Evolutionary conservation across 2,113 vertebrate genomes (phyloP).

Genomic region (Petromus typicus): DNA sequence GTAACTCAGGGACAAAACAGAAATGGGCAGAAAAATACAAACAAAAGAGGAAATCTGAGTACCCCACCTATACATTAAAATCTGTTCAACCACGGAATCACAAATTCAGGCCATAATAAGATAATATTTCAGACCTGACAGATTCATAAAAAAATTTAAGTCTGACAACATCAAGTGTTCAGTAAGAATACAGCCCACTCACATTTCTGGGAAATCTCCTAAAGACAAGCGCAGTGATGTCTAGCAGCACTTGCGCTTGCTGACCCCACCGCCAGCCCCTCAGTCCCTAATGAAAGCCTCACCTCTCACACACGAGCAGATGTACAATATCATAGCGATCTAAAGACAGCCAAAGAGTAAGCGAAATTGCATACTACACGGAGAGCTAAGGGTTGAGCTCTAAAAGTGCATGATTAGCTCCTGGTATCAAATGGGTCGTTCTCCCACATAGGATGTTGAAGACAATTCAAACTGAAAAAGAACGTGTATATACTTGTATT

Average conservation of each 20-base stretch:
- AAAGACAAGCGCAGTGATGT: not conserved
- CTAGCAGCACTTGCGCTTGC: not conserved
- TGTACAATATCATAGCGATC: not conserved
- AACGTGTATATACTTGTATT: not conserved
- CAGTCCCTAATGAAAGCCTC: not conserved
- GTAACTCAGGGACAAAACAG: constrained; percentile 1
- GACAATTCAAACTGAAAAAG: not conserved
- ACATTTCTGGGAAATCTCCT: not conserved
- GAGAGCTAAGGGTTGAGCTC: not conserved
- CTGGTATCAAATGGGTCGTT: not conserved
- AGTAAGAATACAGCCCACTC: not conserved
- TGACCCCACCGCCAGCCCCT: not conserved
- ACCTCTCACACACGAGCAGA: not conserved
- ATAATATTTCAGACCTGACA: not conserved
- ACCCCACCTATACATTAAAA: not conserved
- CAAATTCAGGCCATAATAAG: not conserved
- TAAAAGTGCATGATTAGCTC: constrained; percentile 26
- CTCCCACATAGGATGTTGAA: not conserved
- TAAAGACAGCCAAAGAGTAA: constrained; percentile 9
- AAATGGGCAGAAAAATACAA: not conserved
- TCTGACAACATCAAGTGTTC: not conserved
- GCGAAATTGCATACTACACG: not conserved
- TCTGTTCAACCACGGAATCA: constrained; percentile 17
- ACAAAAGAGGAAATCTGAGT: not conserved
- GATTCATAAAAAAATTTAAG: not conserved